Evolutionary conservation across 2,888 invertebrate species (phyloP), one percentile per base, ranked within the genome.

Genomic region (Macrosiphum euphorbiae): DNA sequence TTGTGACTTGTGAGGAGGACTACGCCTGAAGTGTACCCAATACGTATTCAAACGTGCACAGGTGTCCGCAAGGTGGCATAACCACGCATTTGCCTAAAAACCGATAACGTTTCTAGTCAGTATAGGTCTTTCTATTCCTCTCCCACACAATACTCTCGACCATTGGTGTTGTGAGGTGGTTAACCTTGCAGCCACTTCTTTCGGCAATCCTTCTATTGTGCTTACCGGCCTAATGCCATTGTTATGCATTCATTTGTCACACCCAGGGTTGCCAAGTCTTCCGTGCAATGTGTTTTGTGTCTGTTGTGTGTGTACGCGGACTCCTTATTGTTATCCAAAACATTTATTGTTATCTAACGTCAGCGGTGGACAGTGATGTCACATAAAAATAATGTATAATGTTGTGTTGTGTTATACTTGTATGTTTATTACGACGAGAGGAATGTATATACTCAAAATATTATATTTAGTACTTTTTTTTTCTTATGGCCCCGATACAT

Each of bases 101-200:
- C 78, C 24, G 35, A 78, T 47, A 35, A 52, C 10, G 35, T 78
- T 78, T 78, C 78, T 78, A 35, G 35, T 35, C 78, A 4, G 35
- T 35, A 35, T 78, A 24, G 7, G 86, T 55, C 47, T 61, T 47
- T 52, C 35, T 41, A 28, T 16, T 44, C 52, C 88, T 67, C 88
- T 67, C 44, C 52, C 52, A 88, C 88, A 61, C 92, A 1, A 20
- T 78, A 16, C 58, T 50, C 47, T 50, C 61, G 67, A 26, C 88
- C 92, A 52, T 52, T 52, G 44, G 3, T 55, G n/a, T 85, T 88
- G 84, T 67, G 90, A 94, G 94, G 94, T 94, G 92, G 94, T 92
- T 94, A 92, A 94, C 94, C 94, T 94, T 92, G 94, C 94, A 84
- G 90, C 90, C 90, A 94, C 92, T 87, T 94, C 92, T 92, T 92